These are phyloP conservation scores for Diploscapter pachys DNA, from an alignment of 1,140 invertebrate genomes.

Conservation along the genomic window DNA sequence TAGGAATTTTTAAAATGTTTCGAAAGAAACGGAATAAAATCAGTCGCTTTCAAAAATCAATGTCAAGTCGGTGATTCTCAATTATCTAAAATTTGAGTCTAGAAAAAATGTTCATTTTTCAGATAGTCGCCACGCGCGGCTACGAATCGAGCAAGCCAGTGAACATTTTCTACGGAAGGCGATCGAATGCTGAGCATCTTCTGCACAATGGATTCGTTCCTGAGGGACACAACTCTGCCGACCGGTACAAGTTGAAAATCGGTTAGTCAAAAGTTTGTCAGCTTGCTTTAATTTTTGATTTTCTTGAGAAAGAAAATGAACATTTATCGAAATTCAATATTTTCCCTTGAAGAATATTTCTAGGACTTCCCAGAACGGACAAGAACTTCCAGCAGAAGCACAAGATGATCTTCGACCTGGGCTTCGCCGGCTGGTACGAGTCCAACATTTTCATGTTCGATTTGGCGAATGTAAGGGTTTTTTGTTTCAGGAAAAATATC, in stretches of 20 bases:
- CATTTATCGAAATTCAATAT: background rate
- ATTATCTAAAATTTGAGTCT: too few species aligned
- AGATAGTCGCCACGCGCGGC: too few species aligned
- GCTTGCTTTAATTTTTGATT: background rate
- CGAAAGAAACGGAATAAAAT: too few species aligned
- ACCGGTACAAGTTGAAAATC: conserved; percentile 44
- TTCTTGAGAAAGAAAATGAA: background rate
- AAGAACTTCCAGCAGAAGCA: background rate
- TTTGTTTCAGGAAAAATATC: too few species aligned
- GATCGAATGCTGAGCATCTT: conserved; percentile 40
- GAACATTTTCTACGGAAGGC: conserved; percentile 36
- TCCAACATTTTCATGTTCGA: background rate
- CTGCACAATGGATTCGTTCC: conserved; percentile 50
- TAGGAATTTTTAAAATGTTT: too few species aligned
- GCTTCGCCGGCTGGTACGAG: background rate
- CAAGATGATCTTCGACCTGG: background rate
- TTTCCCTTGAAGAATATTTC: background rate
- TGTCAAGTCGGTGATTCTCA: too few species aligned
- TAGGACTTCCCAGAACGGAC: background rate
- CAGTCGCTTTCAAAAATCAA: too few species aligned
- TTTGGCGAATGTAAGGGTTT: too few species aligned
- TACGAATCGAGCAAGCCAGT: too few species aligned
- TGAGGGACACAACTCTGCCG: conserved; percentile 27
- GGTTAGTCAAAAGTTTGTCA: conserved; percentile 29
- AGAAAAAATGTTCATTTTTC: too few species aligned